A percentile compares a stretch with the other conserved stretches of the same genome.
These are phyloP conservation scores for Puma concolor DNA, from an alignment of 2,113 vertebrate species.

Conservation along the genomic window DNA sequence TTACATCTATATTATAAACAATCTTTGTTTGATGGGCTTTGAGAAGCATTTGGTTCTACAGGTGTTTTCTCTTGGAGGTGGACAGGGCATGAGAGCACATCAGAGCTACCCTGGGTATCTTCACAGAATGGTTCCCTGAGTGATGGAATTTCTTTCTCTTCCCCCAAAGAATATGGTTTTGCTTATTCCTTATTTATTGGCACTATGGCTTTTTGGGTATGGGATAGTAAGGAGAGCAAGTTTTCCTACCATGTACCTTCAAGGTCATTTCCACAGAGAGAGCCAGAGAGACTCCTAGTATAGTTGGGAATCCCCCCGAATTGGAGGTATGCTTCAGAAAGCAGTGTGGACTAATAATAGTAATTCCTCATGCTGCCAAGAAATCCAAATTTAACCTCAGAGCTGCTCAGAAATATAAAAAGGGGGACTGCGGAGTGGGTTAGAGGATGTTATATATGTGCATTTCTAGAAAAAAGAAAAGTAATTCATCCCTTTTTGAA, in stretches of 20 bases:
- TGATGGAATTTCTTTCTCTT: conserved; percentile 47
- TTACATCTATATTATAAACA: not conserved
- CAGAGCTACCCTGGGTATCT: not conserved
- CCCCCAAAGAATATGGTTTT: conserved; percentile 14
- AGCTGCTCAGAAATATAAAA: conserved; percentile 70
- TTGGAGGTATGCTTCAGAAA: conserved; percentile 60
- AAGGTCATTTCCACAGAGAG: not conserved
- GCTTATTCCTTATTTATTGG: not conserved
- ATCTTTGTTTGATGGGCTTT: not conserved
- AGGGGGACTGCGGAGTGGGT: conserved; percentile 46
- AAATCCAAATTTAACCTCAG: conserved; percentile 72
- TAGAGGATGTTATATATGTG: conserved; percentile 60
- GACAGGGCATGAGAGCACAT: not conserved
- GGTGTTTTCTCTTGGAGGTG: not conserved
- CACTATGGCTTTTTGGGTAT: not conserved
- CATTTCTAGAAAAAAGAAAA: conserved; percentile 17
- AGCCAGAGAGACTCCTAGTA: not conserved
- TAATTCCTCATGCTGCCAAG: conserved; percentile 65
- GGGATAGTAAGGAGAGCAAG: conserved; percentile 6
- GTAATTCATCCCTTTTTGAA: conserved; percentile 53
- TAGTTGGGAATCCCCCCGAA: conserved; percentile 66
- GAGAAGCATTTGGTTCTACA: not conserved
- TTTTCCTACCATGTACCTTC: conserved; percentile 27
- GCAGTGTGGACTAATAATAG: conserved; percentile 73
- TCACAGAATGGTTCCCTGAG: not conserved